phyloP scores from a whole-genome alignment of 2,113 vertebrate genomes.

The Seriola dumerili region DNA sequence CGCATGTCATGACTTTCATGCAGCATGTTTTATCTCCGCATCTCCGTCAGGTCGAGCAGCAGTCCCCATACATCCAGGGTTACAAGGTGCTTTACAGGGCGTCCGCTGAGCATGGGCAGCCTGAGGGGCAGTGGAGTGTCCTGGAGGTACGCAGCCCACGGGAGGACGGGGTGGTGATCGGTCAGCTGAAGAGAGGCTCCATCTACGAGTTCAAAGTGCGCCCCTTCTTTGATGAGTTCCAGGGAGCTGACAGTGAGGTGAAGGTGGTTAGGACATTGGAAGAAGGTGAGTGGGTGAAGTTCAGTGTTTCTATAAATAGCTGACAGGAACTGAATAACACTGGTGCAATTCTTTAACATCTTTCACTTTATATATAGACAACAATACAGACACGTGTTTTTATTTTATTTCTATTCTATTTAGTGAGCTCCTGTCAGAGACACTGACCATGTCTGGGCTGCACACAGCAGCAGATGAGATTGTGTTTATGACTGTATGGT shows the following conservation, averaged over 20 bases:
- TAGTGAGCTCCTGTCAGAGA: not conserved
- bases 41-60: constrained; percentile 90
- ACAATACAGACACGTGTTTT: not conserved
- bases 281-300: constrained; percentile 85
- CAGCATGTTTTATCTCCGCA: not conserved
- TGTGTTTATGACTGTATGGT: constrained; percentile 10
- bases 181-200: constrained; percentile 90
- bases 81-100: constrained; percentile 92
- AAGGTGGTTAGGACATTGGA: constrained; percentile 93
- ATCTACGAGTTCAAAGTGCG: constrained; percentile 96
- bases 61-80: constrained; percentile 93
- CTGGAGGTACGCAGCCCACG: constrained; percentile 89
- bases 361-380: not conserved
- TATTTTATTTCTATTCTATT: not conserved
- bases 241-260: constrained; percentile 95
- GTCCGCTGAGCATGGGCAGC: constrained; percentile 80
- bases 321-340: not conserved
- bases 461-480: not conserved
- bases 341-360: not conserved
- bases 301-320: not conserved
- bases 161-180: constrained; percentile 89
- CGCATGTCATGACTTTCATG: not conserved
- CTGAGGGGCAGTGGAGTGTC: constrained; percentile 90
- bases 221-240: constrained; percentile 97
- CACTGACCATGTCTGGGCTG: not conserved